These are phyloP conservation scores for Ceramica pisi DNA, from an alignment of 2,888 invertebrate species.

Conservation along the genomic window DNA sequence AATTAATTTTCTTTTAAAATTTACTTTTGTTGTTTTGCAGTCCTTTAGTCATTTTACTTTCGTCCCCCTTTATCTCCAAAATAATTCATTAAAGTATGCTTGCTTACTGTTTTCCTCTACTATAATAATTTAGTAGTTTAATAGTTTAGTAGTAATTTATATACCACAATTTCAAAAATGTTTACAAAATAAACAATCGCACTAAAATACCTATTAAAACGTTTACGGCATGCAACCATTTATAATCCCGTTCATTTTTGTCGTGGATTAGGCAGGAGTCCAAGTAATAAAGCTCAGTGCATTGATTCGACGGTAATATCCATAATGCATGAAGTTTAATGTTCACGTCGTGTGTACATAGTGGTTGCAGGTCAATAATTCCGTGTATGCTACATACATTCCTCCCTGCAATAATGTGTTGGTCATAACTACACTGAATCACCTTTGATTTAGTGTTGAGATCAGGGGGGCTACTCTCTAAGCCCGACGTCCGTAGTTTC, in stretches of 20 bases:
- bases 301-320: conserved; percentile 28
- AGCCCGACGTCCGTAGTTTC: no score
- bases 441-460: neutral
- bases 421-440: conserved; percentile 4
- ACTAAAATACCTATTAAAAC: conserved; percentile 4
- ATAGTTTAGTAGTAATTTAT: no score
- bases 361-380: conserved; percentile 19
- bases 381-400: conserved; percentile 24
- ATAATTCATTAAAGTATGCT: neutral
- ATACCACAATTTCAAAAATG: neutral
- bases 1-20: neutral
- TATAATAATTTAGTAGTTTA: no score
- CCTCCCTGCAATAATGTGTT: conserved; percentile 2
- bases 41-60: neutral
- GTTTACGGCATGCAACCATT: conserved; percentile 1
- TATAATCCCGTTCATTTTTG: conserved; percentile 34
- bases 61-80: neutral
- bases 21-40: neutral
- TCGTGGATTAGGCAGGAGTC: conserved; percentile 47
- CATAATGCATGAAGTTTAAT: conserved; percentile 35
- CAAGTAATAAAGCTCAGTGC: conserved; percentile 44
- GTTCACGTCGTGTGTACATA: conserved; percentile 14
- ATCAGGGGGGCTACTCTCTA: no score
- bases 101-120: neutral
- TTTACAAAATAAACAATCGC: neutral